These are phyloP conservation scores for Hirtodrosophila confusa DNA, from an alignment of 2,888 invertebrate genomes.

Conservation along the genomic window DNA sequence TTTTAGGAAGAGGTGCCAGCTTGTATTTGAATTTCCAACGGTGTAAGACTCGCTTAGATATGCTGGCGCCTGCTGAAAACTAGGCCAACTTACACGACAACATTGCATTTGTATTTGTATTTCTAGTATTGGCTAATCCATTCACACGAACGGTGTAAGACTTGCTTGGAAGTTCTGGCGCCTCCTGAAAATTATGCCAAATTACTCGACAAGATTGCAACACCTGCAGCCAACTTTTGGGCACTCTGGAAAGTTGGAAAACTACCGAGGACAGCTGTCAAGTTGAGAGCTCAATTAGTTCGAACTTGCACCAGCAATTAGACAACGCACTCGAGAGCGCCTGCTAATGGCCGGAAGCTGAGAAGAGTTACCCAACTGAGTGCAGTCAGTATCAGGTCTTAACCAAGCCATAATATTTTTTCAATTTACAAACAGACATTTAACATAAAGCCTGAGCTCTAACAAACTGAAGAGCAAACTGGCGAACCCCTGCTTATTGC, in stretches of 20 bases:
- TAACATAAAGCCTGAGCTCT: too few species aligned
- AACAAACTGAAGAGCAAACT: constrained; percentile 24
- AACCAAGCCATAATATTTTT: not conserved
- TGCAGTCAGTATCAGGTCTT: not conserved
- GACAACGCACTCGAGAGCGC: too few species aligned
- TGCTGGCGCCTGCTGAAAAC: too few species aligned
- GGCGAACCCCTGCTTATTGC: constrained; percentile 5
- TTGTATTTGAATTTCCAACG: too few species aligned
- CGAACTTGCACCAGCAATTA: constrained; percentile 30
- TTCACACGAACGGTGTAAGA: too few species aligned
- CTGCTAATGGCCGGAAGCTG: constrained; percentile 30
- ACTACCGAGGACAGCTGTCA: constrained; percentile 11
- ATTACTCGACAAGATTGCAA: constrained; percentile 24
- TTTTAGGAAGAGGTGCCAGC: too few species aligned
- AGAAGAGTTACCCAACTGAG: not conserved
- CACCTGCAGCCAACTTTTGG: constrained; percentile 32
- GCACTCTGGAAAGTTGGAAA: constrained; percentile 7
- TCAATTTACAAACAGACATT: too few species aligned
- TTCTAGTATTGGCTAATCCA: too few species aligned
- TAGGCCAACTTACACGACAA: too few species aligned
- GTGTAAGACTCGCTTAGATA: too few species aligned
- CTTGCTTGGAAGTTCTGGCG: too few species aligned
- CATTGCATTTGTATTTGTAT: too few species aligned
- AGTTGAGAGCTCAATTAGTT: constrained; percentile 43
- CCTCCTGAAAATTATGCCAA: constrained; percentile 41